Conservation (phyloP, 2,888 invertebrate genomes). For the Amitus sp. region DNA sequence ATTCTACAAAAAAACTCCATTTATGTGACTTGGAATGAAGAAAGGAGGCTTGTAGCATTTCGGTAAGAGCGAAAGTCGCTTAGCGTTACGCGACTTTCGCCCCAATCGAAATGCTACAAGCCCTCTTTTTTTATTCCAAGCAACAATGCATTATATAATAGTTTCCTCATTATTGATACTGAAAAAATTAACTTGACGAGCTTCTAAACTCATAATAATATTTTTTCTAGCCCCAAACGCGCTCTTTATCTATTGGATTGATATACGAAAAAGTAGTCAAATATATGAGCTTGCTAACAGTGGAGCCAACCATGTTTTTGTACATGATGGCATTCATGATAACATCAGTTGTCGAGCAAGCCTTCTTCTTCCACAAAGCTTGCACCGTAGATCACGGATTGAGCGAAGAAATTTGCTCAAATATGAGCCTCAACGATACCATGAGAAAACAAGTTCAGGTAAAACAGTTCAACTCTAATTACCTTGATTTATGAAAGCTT, state of each 20-base stretch:
- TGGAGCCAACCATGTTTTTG: constrained; percentile 88
- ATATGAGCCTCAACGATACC: constrained; percentile 69
- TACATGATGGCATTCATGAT: constrained; percentile 90
- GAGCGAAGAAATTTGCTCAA: constrained; percentile 74
- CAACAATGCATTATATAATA: no score
- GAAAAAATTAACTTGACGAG: no score
- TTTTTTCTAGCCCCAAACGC: not conserved
- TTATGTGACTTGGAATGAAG: no score
- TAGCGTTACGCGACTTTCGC: no score
- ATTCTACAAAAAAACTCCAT: no score
- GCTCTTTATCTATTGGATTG: constrained; percentile 10
- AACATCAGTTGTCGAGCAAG: constrained; percentile 82
- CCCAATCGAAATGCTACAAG: no score
- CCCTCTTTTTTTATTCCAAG: no score
- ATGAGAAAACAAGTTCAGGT: constrained; percentile 78
- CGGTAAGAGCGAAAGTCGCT: no score
- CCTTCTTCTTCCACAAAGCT: constrained; percentile 81
- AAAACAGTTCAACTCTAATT: not conserved
- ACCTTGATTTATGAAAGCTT: no score
- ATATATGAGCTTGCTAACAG: constrained; percentile 70
- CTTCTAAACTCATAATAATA: not conserved
- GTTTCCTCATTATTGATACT: no score
- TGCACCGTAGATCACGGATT: constrained; percentile 80
- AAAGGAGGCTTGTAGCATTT: no score
- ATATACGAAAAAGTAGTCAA: constrained; percentile 44